Evolutionary conservation across 53 echinoderm and acorn worm species (phyloP).

Genomic region (Paelopatides confundens): DNA sequence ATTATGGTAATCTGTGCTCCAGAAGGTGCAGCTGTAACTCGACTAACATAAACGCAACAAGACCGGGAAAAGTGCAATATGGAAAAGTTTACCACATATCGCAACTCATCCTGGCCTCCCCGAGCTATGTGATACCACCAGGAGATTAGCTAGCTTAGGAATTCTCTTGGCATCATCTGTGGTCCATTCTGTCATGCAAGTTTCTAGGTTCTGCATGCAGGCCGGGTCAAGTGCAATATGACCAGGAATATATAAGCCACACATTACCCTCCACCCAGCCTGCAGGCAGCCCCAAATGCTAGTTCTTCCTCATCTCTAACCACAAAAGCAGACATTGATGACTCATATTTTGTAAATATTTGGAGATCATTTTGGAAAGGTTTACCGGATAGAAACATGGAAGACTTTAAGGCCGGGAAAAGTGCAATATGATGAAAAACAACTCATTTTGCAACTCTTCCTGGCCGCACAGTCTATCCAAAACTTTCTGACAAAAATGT

Average conservation of each 20-base stretch:
- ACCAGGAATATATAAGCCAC: background rate
- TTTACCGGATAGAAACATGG: no score
- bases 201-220: slow-evolving; percentile 3
- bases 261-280: slow-evolving; percentile 39
- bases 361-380: no score
- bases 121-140: background rate
- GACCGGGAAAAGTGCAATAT: slow-evolving; percentile 61
- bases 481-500: no score
- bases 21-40: no score
- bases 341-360: no score
- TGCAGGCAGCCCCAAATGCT: background rate
- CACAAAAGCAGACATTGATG: no score
- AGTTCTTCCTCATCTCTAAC: no score
- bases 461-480: background rate
- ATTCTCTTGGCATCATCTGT: no score
- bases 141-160: no score
- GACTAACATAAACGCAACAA: background rate
- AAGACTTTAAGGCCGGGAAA: slow-evolving; percentile 42
- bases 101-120: slow-evolving; percentile 35
- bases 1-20: no score
- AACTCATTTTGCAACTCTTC: slow-evolving; percentile 7
- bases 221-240: slow-evolving; percentile 58
- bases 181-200: no score
- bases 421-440: slow-evolving; percentile 33
- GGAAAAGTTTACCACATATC: background rate